Base-by-base conservation (phyloP, 2,113 vertebrate species). In the Phrynosoma platyrhinos region DNA sequence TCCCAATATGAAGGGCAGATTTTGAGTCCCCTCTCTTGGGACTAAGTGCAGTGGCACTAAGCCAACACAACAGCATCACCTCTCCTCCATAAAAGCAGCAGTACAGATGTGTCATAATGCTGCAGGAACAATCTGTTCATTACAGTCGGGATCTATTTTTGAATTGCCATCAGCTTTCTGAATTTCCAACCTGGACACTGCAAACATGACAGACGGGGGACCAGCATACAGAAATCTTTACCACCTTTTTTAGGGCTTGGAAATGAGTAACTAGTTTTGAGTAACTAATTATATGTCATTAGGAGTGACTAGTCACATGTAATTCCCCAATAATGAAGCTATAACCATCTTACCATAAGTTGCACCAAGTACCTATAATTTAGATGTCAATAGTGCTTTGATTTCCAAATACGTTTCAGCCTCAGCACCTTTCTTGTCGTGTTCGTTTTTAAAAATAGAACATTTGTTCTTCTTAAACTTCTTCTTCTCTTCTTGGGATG, bases 71-170 rank as follows among this genome's bases (percentile, higher is more conserved):
- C 32, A 47, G 8, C 71, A 32, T 69, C 79, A 83, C 80, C 72
- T 88, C 80, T 75, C 42, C 62, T 78, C 23, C 58, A 32, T 36
- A 83, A 76, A 88, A 66, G 62, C 87, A 83, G 80, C 42, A 5
- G 40, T 55, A 2, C 55, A 82, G 80, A 77, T 75, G 87, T 88
- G 87, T 81, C 66, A 76, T 55, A 36, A 9, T 12, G 55, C 55
- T 30, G 25, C 84, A 25, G 30, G 88, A 86, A 82, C 83, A 86
- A 69, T 52, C 25, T 76, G 47, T 82, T 82, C 79, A 75, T 69
- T 77, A 82, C 76, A 69, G 77, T 25, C 40, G 71, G 71, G 79
- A 68, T 85, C 79, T 76, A 68, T 88, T 88, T 86, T 82, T 69
- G 83, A 82, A 85, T 83, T 76, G 88, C 71, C 71, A 69, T 30